phyloP scores from a whole-genome alignment of 2,797 vertebrate genomes.

The Channallabes apus region DNA sequence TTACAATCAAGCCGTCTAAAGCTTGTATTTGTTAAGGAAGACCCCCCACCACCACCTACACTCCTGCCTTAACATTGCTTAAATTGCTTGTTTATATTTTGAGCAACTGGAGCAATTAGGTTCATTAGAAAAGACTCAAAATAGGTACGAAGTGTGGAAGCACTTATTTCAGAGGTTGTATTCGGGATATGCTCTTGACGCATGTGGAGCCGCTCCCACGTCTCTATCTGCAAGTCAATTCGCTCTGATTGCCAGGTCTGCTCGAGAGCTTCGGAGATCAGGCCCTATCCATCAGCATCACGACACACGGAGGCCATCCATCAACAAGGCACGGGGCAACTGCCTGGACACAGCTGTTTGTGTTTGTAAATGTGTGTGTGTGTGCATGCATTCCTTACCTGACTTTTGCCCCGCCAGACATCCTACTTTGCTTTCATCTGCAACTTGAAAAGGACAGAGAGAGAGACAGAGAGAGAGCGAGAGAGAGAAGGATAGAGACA shows the following conservation, averaged over 20 bases:
- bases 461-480: slow-evolving; percentile 56
- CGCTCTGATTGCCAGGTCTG: slow-evolving; percentile 2
- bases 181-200: background rate
- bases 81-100: slow-evolving; percentile 28
- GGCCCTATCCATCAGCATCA: slow-evolving; percentile 48
- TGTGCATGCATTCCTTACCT: slow-evolving; percentile 72
- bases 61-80: background rate
- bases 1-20: slow-evolving; percentile 30
- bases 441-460: slow-evolving; percentile 70
- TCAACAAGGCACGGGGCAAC: slow-evolving; percentile 52
- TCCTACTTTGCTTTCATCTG: slow-evolving; percentile 82
- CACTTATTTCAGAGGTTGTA: background rate
- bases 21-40: slow-evolving; percentile 6
- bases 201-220: background rate
- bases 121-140: slow-evolving; percentile 9
- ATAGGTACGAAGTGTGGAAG: background rate
- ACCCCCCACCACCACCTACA: background rate
- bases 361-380: slow-evolving; percentile 39
- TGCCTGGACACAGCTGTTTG: slow-evolving; percentile 63
- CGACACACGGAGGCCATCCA: slow-evolving; percentile 49
- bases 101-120: slow-evolving; percentile 21
- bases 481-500: slow-evolving; percentile 50
- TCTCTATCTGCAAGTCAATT: background rate
- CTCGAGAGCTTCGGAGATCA: slow-evolving; percentile 3
- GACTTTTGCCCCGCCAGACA: slow-evolving; percentile 70